Conservation (phyloP, 1,140 invertebrate genomes). For the Rhopalosiphum maidis region DNA sequence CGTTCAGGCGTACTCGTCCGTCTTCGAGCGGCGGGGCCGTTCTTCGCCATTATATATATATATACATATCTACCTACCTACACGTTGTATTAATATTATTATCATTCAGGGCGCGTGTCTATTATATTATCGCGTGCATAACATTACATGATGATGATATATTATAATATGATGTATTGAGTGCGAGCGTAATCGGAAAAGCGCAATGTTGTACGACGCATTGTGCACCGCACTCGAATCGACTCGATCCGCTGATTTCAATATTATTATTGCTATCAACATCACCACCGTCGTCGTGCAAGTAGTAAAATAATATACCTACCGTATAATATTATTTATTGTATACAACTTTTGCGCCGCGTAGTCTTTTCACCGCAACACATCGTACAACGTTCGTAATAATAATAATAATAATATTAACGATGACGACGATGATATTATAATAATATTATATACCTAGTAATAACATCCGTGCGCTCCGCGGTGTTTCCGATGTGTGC, state of each 20-base stretch:
- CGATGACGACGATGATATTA: background rate
- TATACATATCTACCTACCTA: background rate
- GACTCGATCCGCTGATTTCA: slow-evolving; percentile 21
- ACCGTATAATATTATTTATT: background rate
- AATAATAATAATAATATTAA: background rate
- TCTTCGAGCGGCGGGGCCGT: background rate
- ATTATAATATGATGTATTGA: background rate
- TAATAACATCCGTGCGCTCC: background rate
- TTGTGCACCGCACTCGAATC: slow-evolving; percentile 4
- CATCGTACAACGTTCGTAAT: background rate
- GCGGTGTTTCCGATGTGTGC: background rate
- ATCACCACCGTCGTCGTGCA: background rate
- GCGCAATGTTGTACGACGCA: background rate
- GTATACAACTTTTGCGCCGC: background rate
- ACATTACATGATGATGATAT: background rate
- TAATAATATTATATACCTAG: background rate
- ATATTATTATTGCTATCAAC: background rate
- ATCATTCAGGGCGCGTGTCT: background rate
- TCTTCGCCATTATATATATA: background rate
- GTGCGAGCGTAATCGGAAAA: background rate
- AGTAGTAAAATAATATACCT: background rate
- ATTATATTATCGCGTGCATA: background rate
- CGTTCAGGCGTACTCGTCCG: background rate
- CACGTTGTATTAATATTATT: background rate
- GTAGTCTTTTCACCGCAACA: background rate